These are phyloP conservation scores for Scomber colias DNA, from an alignment of 2,113 vertebrate species.

Conservation along the genomic window DNA sequence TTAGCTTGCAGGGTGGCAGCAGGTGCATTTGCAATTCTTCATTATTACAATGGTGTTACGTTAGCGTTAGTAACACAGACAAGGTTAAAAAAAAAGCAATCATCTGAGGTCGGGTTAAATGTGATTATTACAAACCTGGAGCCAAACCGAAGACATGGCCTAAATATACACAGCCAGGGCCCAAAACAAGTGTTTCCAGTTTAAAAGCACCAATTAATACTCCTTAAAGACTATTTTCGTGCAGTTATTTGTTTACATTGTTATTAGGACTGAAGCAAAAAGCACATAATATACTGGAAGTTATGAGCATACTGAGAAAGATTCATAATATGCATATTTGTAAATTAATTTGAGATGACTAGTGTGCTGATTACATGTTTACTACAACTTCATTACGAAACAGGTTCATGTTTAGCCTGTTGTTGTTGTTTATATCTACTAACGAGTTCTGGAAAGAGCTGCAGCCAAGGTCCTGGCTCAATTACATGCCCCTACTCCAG, in stretches of 20 bases:
- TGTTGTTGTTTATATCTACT: conserved; percentile 37
- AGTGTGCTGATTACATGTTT: conserved; percentile 6
- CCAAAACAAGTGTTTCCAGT: neutral
- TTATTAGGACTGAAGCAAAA: neutral
- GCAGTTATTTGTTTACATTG: neutral
- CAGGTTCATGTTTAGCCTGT: conserved; percentile 32
- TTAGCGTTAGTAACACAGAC: neutral
- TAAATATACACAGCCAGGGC: neutral
- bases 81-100: neutral
- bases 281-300: too few species aligned
- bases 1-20: conserved; percentile 19
- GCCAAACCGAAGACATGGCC: neutral
- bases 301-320: neutral
- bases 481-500: conserved; percentile 29
- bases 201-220: neutral
- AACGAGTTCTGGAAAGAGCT: conserved; percentile 1
- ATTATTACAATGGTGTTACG: conserved; percentile 1
- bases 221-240: neutral
- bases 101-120: neutral
- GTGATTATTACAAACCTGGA: neutral
- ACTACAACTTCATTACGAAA: conserved; percentile 44
- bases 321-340: neutral
- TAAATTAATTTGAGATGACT: neutral
- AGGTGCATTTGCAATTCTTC: conserved; percentile 38
- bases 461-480: conserved; percentile 21